A percentile compares a stretch with the other conserved stretches of the same genome.
Evolutionary conservation across 35 echinoderm and acorn worm genomes (phyloP).

Genomic region (Holothuria glaberrima): DNA sequence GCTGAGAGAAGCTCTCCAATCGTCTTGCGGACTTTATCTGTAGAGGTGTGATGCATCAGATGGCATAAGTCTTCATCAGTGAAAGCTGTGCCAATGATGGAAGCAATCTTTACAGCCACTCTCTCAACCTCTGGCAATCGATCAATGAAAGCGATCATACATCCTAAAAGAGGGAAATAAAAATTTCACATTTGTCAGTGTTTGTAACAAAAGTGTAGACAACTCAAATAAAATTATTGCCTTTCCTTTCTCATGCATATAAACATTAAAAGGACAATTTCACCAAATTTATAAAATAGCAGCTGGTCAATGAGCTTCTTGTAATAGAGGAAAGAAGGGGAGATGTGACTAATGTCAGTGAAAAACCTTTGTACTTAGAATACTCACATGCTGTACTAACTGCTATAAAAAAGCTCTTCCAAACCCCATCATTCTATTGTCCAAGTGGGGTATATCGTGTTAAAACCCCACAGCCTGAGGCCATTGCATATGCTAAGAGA

Average conservation of each 20-base stretch:
- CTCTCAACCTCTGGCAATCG: constrained; percentile 82
- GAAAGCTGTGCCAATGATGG: constrained; percentile 89
- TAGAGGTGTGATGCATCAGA: constrained; percentile 64
- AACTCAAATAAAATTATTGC: background rate
- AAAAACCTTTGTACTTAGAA: too few relatives aligned
- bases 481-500: too few relatives aligned
- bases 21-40: constrained; percentile 70
- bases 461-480: too few relatives aligned
- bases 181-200: too few relatives aligned
- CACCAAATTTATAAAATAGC: background rate
- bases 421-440: too few relatives aligned
- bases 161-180: constrained; percentile 55
- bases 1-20: constrained; percentile 62
- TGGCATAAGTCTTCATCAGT: constrained; percentile 67
- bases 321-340: background rate
- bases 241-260: background rate
- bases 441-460: too few relatives aligned
- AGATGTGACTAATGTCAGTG: too few relatives aligned
- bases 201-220: background rate
- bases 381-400: too few relatives aligned
- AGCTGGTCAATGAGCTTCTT: background rate
- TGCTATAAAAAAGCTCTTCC: too few relatives aligned
- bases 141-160: constrained; percentile 95
- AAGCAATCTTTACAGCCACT: constrained; percentile 85
- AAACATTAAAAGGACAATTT: background rate